Conservation (phyloP, 2,113 vertebrate species). For the Salvelinus fontinalis region DNA sequence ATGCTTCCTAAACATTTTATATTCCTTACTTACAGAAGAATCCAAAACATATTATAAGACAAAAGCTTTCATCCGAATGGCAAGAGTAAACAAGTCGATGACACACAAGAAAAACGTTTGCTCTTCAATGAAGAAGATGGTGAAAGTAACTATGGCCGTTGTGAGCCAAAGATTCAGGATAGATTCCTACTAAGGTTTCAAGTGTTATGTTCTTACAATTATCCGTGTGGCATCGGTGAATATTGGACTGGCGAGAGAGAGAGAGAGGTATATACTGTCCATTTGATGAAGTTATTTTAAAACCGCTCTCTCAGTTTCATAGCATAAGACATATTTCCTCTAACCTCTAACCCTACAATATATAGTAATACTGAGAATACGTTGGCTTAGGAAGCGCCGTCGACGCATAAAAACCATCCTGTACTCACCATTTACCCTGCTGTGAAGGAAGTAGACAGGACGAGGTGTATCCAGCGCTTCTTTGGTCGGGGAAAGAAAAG, state of each 20-base stretch:
- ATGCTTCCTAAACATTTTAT: not conserved
- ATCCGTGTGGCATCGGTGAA: not conserved
- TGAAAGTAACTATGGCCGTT: not conserved
- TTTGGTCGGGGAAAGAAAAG: slow-evolving; percentile 49
- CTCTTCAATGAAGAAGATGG: not conserved
- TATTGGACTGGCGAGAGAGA: not conserved
- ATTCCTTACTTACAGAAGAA: not conserved
- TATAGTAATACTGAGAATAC: not conserved
- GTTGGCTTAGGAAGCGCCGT: too few species aligned
- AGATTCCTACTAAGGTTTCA: too few species aligned
- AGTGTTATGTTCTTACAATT: too few species aligned
- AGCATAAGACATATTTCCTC: not conserved
- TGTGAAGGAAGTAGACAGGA: slow-evolving; percentile 35
- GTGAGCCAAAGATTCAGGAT: too few species aligned
- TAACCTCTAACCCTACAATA: not conserved
- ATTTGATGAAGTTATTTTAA: not conserved
- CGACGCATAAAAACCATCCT: not conserved
- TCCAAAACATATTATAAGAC: not conserved
- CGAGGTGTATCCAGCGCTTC: slow-evolving; percentile 20
- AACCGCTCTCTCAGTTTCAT: not conserved
- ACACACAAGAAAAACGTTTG: not conserved
- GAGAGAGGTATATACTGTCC: not conserved
- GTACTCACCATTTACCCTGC: slow-evolving; percentile 67
- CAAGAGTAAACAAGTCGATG: too few species aligned
- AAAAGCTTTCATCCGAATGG: not conserved